Evolutionary conservation across 2,797 vertebrate species (phyloP).

Genomic region (Chaunax sp.): DNA sequence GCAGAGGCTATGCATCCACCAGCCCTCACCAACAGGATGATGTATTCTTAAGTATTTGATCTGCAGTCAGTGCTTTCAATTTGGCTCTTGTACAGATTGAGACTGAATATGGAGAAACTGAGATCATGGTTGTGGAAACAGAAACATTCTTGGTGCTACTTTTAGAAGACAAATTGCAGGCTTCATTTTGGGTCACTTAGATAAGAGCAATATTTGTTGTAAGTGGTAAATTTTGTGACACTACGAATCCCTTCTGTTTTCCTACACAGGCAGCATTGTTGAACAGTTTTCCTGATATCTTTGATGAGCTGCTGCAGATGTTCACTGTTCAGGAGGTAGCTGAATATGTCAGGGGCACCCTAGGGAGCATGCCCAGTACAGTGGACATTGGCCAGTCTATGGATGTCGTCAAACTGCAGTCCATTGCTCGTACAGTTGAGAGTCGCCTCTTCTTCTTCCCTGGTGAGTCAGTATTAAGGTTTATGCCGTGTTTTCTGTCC

Average conservation of each 20-base stretch:
- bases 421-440: slow-evolving; percentile 96
- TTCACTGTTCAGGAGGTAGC: slow-evolving; percentile 98
- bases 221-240: not conserved
- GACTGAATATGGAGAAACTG: not conserved
- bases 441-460: slow-evolving; percentile 98
- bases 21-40: slow-evolving; percentile 29
- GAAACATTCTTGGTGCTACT: not conserved
- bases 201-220: not conserved
- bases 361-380: slow-evolving; percentile 98
- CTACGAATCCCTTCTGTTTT: slow-evolving; percentile 12
- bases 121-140: not conserved
- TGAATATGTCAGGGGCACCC: slow-evolving; percentile 95
- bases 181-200: not conserved
- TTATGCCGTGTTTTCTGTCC: slow-evolving; percentile 9
- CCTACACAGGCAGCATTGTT: slow-evolving; percentile 90
- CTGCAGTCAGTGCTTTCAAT: slow-evolving; percentile 13
- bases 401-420: slow-evolving; percentile 99
- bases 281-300: slow-evolving; percentile 98
- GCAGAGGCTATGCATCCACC: slow-evolving; percentile 25
- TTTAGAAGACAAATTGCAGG: not conserved
- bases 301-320: slow-evolving; percentile 98
- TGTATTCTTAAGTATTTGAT: slow-evolving; percentile 29
- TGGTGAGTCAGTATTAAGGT: slow-evolving; percentile 78
- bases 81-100: slow-evolving; percentile 1
- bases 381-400: slow-evolving; percentile 99